A percentile compares a stretch with the other conserved stretches of the same genome.
Evolutionary conservation across 2,888 invertebrate species (phyloP).

Genomic region (Morpho achilles): DNA sequence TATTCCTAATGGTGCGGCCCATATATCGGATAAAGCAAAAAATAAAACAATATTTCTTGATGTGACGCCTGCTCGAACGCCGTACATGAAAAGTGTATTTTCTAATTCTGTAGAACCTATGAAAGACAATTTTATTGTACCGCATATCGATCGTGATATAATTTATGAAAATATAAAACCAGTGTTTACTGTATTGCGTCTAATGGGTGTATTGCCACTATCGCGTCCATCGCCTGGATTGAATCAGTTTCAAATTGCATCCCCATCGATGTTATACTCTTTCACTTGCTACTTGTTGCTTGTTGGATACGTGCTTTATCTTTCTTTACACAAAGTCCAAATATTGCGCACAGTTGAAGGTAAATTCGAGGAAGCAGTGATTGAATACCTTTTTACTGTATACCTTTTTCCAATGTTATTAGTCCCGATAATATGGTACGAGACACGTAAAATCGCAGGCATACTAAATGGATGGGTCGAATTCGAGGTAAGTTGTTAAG

Average conservation of each 20-base stretch:
- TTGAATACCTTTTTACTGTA: slow-evolving; percentile 86
- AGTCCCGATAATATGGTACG: slow-evolving; percentile 83
- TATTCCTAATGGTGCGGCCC: slow-evolving; percentile 57
- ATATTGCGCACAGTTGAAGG: slow-evolving; percentile 81
- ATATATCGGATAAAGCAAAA: slow-evolving; percentile 47
- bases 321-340: slow-evolving; percentile 81
- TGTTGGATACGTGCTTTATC: slow-evolving; percentile 78
- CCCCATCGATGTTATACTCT: slow-evolving; percentile 80
- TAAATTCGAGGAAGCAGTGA: slow-evolving; percentile 86
- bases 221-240: slow-evolving; percentile 69
- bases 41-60: slow-evolving; percentile 62
- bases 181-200: slow-evolving; percentile 60
- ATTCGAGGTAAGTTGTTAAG: slow-evolving; percentile 76
- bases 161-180: slow-evolving; percentile 71
- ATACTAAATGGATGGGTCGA: slow-evolving; percentile 83
- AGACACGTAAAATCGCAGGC: slow-evolving; percentile 80
- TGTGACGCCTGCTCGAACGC: slow-evolving; percentile 56
- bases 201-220: slow-evolving; percentile 82
- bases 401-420: slow-evolving; percentile 83
- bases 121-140: slow-evolving; percentile 51
- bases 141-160: slow-evolving; percentile 56
- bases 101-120: slow-evolving; percentile 53
- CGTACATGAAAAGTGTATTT: slow-evolving; percentile 43
- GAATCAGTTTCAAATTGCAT: slow-evolving; percentile 67
- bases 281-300: slow-evolving; percentile 68